phyloP scores from a whole-genome alignment of 2,888 invertebrate genomes.

The Cosmia trapezina region DNA sequence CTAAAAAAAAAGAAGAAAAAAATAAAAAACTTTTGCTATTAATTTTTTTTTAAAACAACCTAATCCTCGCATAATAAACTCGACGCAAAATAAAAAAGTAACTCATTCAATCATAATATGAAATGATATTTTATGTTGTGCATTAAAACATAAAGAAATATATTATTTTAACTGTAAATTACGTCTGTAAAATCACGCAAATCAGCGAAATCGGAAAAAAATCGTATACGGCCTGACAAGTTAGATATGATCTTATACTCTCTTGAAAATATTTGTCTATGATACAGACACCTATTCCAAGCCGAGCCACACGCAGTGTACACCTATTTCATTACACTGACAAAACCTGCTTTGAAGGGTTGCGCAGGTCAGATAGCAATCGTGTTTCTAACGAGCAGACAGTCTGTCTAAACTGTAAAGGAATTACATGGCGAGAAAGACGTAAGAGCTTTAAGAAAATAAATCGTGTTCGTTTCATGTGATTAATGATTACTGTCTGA shows the following conservation, averaged over 20 bases:
- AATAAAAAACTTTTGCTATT: too few species aligned
- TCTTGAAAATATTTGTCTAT: neutral
- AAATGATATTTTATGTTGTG: too few species aligned
- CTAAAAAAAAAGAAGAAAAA: too few species aligned
- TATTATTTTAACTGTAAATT: too few species aligned
- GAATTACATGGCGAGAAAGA: slow-evolving; percentile 9
- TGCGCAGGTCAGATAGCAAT: slow-evolving; percentile 24
- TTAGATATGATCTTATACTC: neutral
- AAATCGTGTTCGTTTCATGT: slow-evolving; percentile 1
- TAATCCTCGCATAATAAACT: too few species aligned
- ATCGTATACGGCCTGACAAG: too few species aligned
- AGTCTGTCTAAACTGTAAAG: slow-evolving; percentile 4
- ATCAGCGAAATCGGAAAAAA: too few species aligned
- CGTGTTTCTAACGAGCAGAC: slow-evolving; percentile 10
- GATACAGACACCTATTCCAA: neutral
- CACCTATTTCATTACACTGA: slow-evolving; percentile 21
- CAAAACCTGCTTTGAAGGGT: slow-evolving; percentile 43
- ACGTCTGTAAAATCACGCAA: too few species aligned
- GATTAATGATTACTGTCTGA: neutral
- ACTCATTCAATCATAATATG: too few species aligned
- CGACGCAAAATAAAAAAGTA: too few species aligned
- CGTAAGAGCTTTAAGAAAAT: neutral
- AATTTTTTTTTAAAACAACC: too few species aligned
- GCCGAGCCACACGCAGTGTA: neutral
- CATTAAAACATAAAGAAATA: too few species aligned